Base-by-base conservation (phyloP, 2,888 invertebrate genomes). In the Xanthia togata region DNA sequence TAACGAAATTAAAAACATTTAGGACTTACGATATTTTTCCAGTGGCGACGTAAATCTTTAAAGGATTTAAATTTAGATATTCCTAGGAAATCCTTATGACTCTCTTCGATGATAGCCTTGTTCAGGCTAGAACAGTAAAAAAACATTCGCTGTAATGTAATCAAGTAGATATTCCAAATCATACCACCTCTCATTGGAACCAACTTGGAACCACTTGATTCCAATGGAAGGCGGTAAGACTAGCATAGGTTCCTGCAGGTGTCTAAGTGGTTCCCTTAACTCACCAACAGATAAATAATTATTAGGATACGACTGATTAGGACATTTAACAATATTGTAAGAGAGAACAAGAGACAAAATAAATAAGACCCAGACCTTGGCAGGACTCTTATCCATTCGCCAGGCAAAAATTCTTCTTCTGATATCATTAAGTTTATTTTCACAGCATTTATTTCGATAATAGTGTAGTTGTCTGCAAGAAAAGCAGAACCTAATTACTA, bases 1-100 rank as follows among this genome's bases (percentile, higher is more conserved):
- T 20, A 17, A 31, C 11, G 8, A 44, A 31, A 64, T 50, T 20
- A 23, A 17, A 31, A 59, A 47, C 3, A 31, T 68, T 53, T 67
- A 17, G 12, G 44, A 82, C 95, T 93, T 90, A 96, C 97, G 83
- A 96, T 96, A 88, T 97, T 97, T 91, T 97, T 97, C 97, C 97
- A 97, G 83, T 97, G 96, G 53, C 96, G 94, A 79, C 96, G 94
- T 83, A 97, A 89, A 87, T 97, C 96, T 87, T 96, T 96, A 82
- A 96, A 97, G 59, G 90, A 91, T 79, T 93, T 94, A 84, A 97
- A 96, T 83, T 89, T 92, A 53, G 93, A 92, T 2, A 86, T 83
- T 76, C 89, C 79, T 0, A 95, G 94, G 69, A 95, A 83, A 8
- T 78, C 72, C 50, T 93, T 92, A 68, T 82, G 88, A 82, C 86